These are phyloP conservation scores for Spisula solida DNA, from an alignment of 2,888 invertebrate species.

Conservation along the genomic window DNA sequence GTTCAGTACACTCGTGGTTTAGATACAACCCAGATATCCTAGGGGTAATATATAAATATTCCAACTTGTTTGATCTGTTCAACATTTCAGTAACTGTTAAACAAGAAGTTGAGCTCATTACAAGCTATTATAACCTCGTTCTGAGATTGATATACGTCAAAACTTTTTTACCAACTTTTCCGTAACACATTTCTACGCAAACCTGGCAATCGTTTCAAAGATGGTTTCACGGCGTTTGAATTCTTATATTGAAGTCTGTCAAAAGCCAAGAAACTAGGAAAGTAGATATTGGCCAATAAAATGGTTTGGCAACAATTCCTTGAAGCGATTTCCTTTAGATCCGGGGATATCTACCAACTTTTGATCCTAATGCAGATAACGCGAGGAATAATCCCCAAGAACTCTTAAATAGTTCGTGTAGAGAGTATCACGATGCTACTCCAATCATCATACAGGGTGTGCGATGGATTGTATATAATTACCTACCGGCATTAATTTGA, in stretches of 20 bases:
- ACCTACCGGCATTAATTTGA: neutral
- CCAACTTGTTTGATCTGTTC: constrained; percentile 9
- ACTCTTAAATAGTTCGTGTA: neutral
- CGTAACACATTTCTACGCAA: constrained; percentile 25
- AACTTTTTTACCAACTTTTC: constrained; percentile 12
- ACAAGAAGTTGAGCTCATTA: constrained; percentile 20
- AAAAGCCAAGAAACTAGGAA: constrained; percentile 44
- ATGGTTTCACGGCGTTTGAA: constrained; percentile 51
- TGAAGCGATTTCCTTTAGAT: constrained; percentile 39
- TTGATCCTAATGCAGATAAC: constrained; percentile 34
- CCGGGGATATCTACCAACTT: constrained; percentile 20
- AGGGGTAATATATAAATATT: constrained; percentile 3
- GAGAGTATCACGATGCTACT: neutral
- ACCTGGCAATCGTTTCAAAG: constrained; percentile 47
- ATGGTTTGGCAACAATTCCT: constrained; percentile 48
- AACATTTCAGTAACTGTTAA: constrained; percentile 19
- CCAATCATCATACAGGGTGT: neutral
- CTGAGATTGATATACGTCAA: constrained; percentile 21
- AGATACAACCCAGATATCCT: neutral
- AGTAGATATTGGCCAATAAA: constrained; percentile 55
- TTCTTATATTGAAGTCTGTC: constrained; percentile 44
- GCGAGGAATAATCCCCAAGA: constrained; percentile 16
- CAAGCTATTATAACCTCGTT: constrained; percentile 31
- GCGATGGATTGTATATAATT: neutral
- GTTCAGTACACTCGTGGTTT: neutral